These are phyloP conservation scores for Labeo calbasu DNA, from an alignment of 2,797 vertebrate genomes.

Conservation along the genomic window DNA sequence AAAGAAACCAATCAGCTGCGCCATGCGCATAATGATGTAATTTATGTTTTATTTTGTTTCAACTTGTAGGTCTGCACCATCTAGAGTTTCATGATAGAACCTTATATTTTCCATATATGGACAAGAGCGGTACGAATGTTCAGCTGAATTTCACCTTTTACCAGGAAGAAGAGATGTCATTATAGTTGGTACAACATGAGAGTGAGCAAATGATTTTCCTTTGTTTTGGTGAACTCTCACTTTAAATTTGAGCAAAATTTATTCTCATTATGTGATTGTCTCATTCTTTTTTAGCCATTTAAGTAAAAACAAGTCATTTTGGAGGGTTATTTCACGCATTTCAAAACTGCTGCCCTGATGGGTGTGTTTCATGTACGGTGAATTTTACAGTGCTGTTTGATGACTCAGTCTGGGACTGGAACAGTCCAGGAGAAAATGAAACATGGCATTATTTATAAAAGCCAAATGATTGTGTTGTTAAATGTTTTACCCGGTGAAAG, in stretches of 20 bases:
- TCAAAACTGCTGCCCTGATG: slow-evolving; percentile 1
- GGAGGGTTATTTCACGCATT: slow-evolving; percentile 27
- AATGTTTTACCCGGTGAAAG: not conserved
- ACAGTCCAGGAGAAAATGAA: slow-evolving; percentile 5
- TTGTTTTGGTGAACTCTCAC: not conserved
- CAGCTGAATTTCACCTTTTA: not conserved
- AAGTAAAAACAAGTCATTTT: not conserved
- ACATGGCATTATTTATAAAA: slow-evolving; percentile 24
- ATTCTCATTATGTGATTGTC: not conserved
- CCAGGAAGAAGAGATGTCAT: not conserved
- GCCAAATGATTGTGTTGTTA: slow-evolving; percentile 28
- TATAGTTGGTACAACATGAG: not conserved
- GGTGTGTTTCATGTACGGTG: not conserved
- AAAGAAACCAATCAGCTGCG: no score
- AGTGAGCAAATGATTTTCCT: not conserved
- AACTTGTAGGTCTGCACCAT: no score
- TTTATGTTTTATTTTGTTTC: no score
- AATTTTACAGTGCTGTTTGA: slow-evolving; percentile 10
- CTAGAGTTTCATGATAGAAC: no score
- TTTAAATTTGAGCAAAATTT: not conserved
- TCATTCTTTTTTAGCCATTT: not conserved
- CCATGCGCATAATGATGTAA: not conserved
- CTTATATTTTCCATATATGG: not conserved
- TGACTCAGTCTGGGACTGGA: slow-evolving; percentile 3
- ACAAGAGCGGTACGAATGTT: not conserved